Conservation (phyloP, 92 coral and sea anemone species). For the Montipora capitata region DNA sequence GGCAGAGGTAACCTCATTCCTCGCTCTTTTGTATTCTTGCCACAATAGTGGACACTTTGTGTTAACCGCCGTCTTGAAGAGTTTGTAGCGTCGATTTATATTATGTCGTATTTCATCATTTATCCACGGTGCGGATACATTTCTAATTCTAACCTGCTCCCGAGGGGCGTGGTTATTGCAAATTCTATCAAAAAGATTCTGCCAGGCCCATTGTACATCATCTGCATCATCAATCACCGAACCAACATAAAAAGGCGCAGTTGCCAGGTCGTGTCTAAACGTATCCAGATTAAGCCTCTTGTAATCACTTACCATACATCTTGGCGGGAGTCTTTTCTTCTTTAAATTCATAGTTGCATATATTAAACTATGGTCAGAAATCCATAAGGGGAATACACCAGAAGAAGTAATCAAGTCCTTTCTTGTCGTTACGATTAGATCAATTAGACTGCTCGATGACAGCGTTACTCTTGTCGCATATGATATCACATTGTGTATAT, state of each 20-base stretch:
- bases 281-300: slow-evolving; percentile 5
- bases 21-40: not conserved
- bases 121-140: not conserved
- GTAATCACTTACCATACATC: slow-evolving; percentile 18
- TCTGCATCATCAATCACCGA: slow-evolving; percentile 29
- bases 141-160: not conserved
- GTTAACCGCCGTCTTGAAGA: not conserved
- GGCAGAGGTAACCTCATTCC: not conserved
- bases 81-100: not conserved
- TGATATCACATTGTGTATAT: slow-evolving; percentile 26
- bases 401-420: not conserved
- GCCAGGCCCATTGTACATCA: slow-evolving; percentile 11
- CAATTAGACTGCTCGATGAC: slow-evolving; percentile 21
- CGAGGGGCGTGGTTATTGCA: not conserved
- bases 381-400: slow-evolving; percentile 15
- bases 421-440: slow-evolving; percentile 26
- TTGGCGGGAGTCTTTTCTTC: slow-evolving; percentile 40
- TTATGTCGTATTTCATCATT: not conserved
- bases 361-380: slow-evolving; percentile 38
- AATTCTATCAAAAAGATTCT: slow-evolving; percentile 9
- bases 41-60: not conserved
- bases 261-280: slow-evolving; percentile 23
- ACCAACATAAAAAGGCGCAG: slow-evolving; percentile 40
- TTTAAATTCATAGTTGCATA: slow-evolving; percentile 37
- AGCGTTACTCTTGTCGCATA: slow-evolving; percentile 41